Base-by-base conservation (phyloP, 2,888 invertebrate genomes). In the Noctua pronuba region DNA sequence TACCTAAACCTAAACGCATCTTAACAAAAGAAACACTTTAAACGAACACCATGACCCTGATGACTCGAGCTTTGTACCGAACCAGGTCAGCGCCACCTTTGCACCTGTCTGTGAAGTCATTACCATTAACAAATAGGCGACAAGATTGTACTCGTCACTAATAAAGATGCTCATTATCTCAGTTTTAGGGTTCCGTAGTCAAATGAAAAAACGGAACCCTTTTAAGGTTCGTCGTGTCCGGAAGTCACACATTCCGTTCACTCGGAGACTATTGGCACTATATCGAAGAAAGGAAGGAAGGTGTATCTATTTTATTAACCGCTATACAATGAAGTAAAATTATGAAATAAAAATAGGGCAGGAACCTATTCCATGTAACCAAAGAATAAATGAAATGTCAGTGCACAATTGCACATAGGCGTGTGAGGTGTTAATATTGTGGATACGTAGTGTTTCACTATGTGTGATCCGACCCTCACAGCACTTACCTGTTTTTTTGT, bases 111-210 rank as follows among this genome's bases (percentile, higher is more conserved):
- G 70, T 70, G 31, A 79, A 75, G 66, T 35, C 73, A 67, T 86
- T 86, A 76, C 38, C 49, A 77, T 74, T 58, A 73, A 67, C 67
- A 73, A 75, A 83, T 79, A 84, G 28, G 31, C 38, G 72, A 72
- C 71, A n/a, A 75, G n/a, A 28, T 52, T 55, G 41, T 60, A 66
- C 72, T 65, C 60, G 16, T 67, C 16, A 46, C 4, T 52, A 31
- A 28, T 60, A 35, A 52, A 65, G 21, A 69, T 82, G 52, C 44
- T 44, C 38, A 66, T 67, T 21, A 46, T 62, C 31, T 10, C 21
- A 35, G 35, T 62, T 31, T 18, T 55, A 13, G 24, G n/a, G 41
- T 65, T 41, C 18, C 4, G 65, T 28, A n/a, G 18, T 13, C 8
- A 65, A 41, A 13, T 64, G 2, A 62, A 35, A 21, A 62, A 62